These are phyloP conservation scores for Cyclopterus lumpus DNA, from an alignment of 2,797 vertebrate genomes.

Conservation along the genomic window DNA sequence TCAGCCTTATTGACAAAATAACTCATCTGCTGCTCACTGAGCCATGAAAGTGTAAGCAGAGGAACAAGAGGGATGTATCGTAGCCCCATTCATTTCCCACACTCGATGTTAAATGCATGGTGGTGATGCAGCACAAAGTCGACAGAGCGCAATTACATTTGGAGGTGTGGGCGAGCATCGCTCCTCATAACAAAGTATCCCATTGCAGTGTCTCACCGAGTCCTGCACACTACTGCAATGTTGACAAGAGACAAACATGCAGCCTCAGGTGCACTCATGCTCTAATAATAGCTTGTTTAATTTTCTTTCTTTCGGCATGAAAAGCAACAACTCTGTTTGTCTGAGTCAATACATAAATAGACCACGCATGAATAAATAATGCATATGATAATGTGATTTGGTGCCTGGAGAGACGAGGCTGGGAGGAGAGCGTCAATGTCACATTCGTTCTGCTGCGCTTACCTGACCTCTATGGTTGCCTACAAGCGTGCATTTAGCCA, in stretches of 20 bases:
- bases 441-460: conserved; percentile 21
- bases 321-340: conserved; percentile 62
- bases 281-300: conserved; percentile 40
- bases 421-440: conserved; percentile 54
- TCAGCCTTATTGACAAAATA: conserved; percentile 59
- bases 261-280: conserved; percentile 24
- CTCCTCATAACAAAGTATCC: conserved; percentile 32
- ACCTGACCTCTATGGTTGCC: conserved; percentile 26
- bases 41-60: conserved; percentile 49
- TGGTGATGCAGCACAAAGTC: conserved; percentile 46
- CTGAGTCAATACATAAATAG: conserved; percentile 64
- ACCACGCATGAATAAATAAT: conserved; percentile 75
- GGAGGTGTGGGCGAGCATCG: background rate
- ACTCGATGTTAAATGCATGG: conserved; percentile 47
- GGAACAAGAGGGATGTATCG: conserved; percentile 22
- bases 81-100: conserved; percentile 37
- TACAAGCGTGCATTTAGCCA: conserved; percentile 3
- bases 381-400: conserved; percentile 62
- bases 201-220: conserved; percentile 15
- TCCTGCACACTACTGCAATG: conserved; percentile 30
- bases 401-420: conserved; percentile 37
- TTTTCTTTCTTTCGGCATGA: conserved; percentile 36
- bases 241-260: conserved; percentile 49
- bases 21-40: conserved; percentile 52
- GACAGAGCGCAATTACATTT: conserved; percentile 56